Percentiles rank a stretch among this genome's conserved stretches.
Conservation (phyloP, 1,140 invertebrate genomes). For the Campoletis sonorensis region DNA sequence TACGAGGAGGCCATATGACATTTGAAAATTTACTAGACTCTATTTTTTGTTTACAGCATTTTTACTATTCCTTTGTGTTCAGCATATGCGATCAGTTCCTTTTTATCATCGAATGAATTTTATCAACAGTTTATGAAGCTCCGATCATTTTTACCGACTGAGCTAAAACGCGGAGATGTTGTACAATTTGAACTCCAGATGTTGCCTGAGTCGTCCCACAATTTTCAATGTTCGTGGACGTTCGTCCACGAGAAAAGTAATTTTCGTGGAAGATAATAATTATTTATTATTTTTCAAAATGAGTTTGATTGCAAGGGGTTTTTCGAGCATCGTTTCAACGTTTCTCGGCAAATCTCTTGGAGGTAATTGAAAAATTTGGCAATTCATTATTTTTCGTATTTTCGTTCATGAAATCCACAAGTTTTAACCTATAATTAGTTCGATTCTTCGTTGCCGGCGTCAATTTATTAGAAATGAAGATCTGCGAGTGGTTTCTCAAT, state of each 20-base stretch:
- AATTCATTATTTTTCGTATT: not conserved
- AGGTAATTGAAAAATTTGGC: constrained; percentile 54
- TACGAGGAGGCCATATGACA: too few species aligned
- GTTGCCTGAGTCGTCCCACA: not conserved
- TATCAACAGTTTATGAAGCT: too few species aligned
- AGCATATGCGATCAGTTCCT: too few species aligned
- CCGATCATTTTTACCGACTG: too few species aligned
- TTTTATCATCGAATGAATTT: too few species aligned
- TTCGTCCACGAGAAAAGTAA: not conserved
- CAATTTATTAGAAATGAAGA: not conserved
- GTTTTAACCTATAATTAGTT: constrained; percentile 31
- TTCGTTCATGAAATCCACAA: constrained; percentile 34
- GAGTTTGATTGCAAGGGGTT: constrained; percentile 59
- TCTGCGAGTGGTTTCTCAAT: not conserved
- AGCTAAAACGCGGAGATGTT: too few species aligned
- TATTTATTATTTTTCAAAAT: constrained; percentile 51
- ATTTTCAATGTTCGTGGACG: not conserved
- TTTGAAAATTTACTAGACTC: too few species aligned
- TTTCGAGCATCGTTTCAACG: constrained; percentile 53
- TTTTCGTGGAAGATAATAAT: not conserved
- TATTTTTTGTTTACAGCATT: too few species aligned
- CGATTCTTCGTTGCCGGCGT: not conserved
- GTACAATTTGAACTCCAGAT: too few species aligned
- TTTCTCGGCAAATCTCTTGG: constrained; percentile 53
- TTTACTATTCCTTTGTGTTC: too few species aligned